Evolutionary conservation across 2,797 vertebrate genomes (phyloP), one percentile per base, ranked within the genome.

Genomic region (Kryptopterus vitreolus): DNA sequence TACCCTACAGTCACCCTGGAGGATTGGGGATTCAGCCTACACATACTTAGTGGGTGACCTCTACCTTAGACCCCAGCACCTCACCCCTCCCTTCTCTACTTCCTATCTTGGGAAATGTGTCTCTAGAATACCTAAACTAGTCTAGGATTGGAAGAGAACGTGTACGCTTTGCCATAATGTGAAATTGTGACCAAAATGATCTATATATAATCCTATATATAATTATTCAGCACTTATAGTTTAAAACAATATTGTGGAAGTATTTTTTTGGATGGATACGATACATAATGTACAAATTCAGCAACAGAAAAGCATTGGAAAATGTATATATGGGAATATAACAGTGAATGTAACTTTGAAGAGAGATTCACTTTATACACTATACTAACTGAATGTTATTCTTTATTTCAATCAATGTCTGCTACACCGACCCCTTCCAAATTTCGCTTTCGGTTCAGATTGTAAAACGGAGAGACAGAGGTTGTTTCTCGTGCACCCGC

Each of bases 1-100:
- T 97, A 97, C 95, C 96, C 96, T 93, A 93, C 95, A 96, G 95
- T 96, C 93, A 96, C 96, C 95, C 95, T 94, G 91, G 95, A 97
- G 96, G 94, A 95, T 95, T 96, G 92, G 91, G 93, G 93, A 95
- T 96, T 95, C 94, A 94, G 93, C 89, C 91, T 93, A 93, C 91
- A 91, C 91, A 93, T 91, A 95, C 91, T 95, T 95, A 95, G 94
- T 93, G 90, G 91, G 90, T 95, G 94, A 95, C 94, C 94, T 95
- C 93, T 93, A 94, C 93, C 91, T 94, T 91, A 88, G 91, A 92
- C 92, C 79, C 57, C 63, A 6, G 33, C 69, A 76, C 76, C 66
- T 22, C 62, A 68, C 78, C 55, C 69, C 55, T 73, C 75, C 71
- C 57, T 38, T 18, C 33, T 18, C 50, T 62, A 12, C 50, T 48